Conservation (phyloP, 2,113 vertebrate species). For the Podiceps cristatus region DNA sequence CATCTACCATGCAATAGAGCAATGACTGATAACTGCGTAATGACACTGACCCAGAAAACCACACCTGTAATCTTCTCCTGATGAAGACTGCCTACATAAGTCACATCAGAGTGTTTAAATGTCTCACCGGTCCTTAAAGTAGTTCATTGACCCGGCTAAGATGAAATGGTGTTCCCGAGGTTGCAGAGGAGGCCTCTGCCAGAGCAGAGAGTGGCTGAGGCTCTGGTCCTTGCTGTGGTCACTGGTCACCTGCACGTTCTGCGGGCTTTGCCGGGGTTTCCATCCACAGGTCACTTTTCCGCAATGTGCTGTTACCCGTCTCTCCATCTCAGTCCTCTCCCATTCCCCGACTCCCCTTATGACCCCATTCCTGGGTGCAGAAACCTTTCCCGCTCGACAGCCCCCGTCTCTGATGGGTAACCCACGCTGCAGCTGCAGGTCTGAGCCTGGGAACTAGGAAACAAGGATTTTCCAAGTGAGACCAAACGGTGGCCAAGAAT, state of each 20-base stretch:
- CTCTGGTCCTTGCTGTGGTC: neutral
- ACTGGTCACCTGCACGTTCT: neutral
- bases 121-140: neutral
- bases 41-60: constrained; percentile 44
- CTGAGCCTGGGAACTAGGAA: neutral
- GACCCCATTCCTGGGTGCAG: neutral
- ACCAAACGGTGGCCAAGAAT: neutral
- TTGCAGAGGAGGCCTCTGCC: neutral
- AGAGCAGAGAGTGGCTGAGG: rapidly evolving
- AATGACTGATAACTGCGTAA: constrained; percentile 1
- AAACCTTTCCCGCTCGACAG: neutral
- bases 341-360: neutral
- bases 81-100: neutral
- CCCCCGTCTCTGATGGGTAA: rapidly evolving
- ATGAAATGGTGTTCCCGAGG: neutral
- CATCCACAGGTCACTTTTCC: rapidly evolving
- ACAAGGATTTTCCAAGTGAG: neutral
- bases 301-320: rapidly evolving
- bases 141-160: neutral
- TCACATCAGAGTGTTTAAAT: neutral
- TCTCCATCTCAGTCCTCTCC: neutral
- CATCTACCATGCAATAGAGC: neutral
- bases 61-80: constrained; percentile 35
- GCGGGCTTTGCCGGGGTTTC: neutral
- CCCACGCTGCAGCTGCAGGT: neutral